Base-by-base conservation (phyloP, 2,797 vertebrate genomes). In the Acanthornis magna region DNA sequence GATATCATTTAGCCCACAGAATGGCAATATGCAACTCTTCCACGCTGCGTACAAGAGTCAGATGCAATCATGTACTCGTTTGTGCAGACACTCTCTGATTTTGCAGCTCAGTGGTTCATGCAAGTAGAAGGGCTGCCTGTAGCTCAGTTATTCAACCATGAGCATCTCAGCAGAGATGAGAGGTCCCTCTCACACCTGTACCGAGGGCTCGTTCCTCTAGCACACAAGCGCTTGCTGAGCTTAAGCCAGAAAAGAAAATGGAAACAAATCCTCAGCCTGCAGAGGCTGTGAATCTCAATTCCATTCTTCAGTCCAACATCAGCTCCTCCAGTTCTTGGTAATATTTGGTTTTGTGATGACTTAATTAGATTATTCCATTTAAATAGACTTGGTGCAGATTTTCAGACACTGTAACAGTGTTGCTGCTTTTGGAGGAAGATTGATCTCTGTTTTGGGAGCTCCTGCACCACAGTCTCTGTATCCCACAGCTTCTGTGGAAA, bases 41-140 rank as follows among this genome's bases (percentile, higher is more conserved):
- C 53, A 30, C 0, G 0, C 34, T 13, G 15, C 26, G 38, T 36
- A 19, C n/a, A 38, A 26, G 34, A 58, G 25, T 60, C 60, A 25
- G 79, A 77, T 22, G 34, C 19, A 68, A 78, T 63, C 57, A 55
- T 17, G 75, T 38, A 34, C 30, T 71, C 2, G 1, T 83, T 77
- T 89, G 48, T 61, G 78, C 43, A 76, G 67, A 58, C 50, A 10
- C 38, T 53, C 26, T 58, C 71, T 6, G 68, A 71, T 93, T 89
- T 88, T 2, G 6, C 76, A 88, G 72, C 50, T 70, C 50, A 19
- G 29, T 63, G 62, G 51, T 70, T 84, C 38, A 19, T 30, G n/a
- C 32, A 81, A 65, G 42, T 2, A 2, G 67, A 90, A 81, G 19
- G 9, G 32, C 54, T 72, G 58, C 25, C 54, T n/a, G 43, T 30